A percentile compares a stretch with the other conserved stretches of the same genome.
Conservation (phyloP, 2,888 invertebrate genomes). For the Napeogenes inachia region DNA sequence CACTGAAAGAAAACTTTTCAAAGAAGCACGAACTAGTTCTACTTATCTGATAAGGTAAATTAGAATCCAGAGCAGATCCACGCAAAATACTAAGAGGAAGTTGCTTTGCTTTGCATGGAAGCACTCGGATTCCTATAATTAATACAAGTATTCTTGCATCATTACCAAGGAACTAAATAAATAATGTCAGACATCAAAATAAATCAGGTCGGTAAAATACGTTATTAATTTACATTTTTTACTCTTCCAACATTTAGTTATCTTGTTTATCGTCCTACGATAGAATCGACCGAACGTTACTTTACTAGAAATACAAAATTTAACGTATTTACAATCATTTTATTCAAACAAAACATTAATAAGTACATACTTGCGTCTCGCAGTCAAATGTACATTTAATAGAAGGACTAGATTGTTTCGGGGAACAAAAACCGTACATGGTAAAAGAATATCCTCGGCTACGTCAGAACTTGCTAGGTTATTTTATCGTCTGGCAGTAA, state of each 20-base stretch:
- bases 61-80: slow-evolving; percentile 68
- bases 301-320: slow-evolving; percentile 77
- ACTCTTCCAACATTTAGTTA: slow-evolving; percentile 49
- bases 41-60: slow-evolving; percentile 37
- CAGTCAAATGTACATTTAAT: slow-evolving; percentile 70
- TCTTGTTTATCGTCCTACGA: slow-evolving; percentile 56
- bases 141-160: slow-evolving; percentile 25
- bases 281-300: slow-evolving; percentile 69
- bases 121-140: slow-evolving; percentile 58
- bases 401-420: slow-evolving; percentile 68
- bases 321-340: slow-evolving; percentile 78
- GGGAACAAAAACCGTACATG: slow-evolving; percentile 53
- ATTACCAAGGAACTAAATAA: slow-evolving; percentile 42
- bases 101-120: slow-evolving; percentile 69
- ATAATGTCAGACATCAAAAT: slow-evolving; percentile 33
- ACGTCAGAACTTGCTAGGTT: slow-evolving; percentile 39
- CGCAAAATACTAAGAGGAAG: slow-evolving; percentile 74
- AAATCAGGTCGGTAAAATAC: slow-evolving; percentile 50
- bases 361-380: slow-evolving; percentile 72
- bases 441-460: slow-evolving; percentile 40
- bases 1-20: slow-evolving; percentile 20
- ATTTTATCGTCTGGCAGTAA: slow-evolving; percentile 59
- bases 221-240: slow-evolving; percentile 52
- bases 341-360: slow-evolving; percentile 72
- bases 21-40: slow-evolving; percentile 28